A percentile compares a stretch with the other conserved stretches of the same genome.
Conservation (phyloP, 2,888 invertebrate genomes). For the Lacanobia oleracea region DNA sequence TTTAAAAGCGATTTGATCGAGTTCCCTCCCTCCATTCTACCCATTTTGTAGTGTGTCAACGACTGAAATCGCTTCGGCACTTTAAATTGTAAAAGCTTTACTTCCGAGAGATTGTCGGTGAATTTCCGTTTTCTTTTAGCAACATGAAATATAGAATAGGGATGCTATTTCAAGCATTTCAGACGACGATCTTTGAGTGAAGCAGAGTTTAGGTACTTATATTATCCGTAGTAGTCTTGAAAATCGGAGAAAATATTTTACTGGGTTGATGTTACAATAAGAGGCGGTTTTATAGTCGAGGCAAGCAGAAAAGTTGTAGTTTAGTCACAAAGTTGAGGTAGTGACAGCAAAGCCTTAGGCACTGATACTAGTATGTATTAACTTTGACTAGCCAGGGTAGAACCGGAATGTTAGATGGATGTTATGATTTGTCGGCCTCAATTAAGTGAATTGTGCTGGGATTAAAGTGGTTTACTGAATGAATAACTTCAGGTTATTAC, state of each 20-base stretch:
- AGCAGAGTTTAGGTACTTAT: constrained; percentile 10
- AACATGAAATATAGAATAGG: constrained; percentile 47
- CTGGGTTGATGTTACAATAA: not conserved
- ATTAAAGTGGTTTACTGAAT: no score
- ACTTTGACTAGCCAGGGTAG: no score
- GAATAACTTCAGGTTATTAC: no score
- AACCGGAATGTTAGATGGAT: not conserved
- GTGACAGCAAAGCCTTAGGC: constrained; percentile 10
- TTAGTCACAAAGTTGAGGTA: not conserved
- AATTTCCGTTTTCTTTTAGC: constrained; percentile 47
- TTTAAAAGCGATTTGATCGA: constrained; percentile 62
- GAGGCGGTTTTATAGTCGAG: no score
- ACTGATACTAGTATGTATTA: not conserved
- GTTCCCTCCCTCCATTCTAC: constrained; percentile 40
- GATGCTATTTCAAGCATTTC: constrained; percentile 7
- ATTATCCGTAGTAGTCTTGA: constrained; percentile 4
- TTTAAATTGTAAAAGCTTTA: constrained; percentile 62
- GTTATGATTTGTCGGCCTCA: not conserved
- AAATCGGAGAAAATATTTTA: constrained; percentile 15
- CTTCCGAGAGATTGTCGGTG: constrained; percentile 52
- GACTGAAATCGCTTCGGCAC: constrained; percentile 55
- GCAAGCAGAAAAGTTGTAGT: not conserved
- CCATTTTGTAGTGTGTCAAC: constrained; percentile 57
- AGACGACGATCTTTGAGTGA: not conserved
- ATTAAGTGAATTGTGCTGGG: constrained; percentile 11